phyloP scores from a whole-genome alignment of 2,888 invertebrate genomes.

The Pristionchus japonicus region DNA sequence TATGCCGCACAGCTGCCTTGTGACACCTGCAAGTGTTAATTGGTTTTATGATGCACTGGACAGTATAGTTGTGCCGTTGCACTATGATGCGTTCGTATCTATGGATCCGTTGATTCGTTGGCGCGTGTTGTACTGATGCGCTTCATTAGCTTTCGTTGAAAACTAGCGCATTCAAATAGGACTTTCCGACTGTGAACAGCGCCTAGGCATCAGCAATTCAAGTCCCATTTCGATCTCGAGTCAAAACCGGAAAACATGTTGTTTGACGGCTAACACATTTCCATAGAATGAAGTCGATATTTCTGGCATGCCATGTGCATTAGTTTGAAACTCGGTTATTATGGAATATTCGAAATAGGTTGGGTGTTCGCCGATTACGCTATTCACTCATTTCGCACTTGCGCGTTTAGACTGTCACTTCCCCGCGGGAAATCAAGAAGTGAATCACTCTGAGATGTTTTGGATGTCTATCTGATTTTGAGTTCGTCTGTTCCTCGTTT shows the following conservation, averaged over 20 bases:
- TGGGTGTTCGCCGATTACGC: neutral
- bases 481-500: too few species aligned
- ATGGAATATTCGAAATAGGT: neutral
- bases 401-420: too few species aligned
- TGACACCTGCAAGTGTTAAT: neutral
- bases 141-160: neutral
- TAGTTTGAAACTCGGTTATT: too few species aligned
- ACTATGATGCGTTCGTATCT: too few species aligned
- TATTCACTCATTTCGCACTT: too few species aligned
- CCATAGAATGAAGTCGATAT: too few species aligned
- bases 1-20: neutral
- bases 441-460: too few species aligned
- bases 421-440: too few species aligned
- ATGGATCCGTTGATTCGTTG: too few species aligned
- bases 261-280: too few species aligned
- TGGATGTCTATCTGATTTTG: too few species aligned
- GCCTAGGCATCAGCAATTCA: neutral
- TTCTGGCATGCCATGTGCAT: too few species aligned
- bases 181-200: neutral
- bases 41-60: neutral
- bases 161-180: neutral
- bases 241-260: neutral
- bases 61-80: neutral
- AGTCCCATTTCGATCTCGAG: neutral
- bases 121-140: neutral